phyloP scores from a whole-genome alignment of 53 echinoderm and acorn worm genomes.

The Arbacia lixula region DNA sequence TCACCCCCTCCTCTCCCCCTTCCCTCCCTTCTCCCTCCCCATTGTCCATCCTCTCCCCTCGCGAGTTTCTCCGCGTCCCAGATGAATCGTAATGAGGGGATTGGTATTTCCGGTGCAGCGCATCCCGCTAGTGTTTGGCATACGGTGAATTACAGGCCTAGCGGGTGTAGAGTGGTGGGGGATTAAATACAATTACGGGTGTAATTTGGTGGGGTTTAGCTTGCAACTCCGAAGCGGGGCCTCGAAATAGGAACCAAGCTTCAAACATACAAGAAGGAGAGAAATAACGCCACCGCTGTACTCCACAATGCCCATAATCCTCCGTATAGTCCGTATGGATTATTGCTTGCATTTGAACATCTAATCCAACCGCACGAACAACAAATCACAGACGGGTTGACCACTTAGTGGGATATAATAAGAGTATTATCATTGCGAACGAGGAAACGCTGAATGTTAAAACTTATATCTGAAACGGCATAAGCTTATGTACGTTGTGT shows the following conservation, averaged over 20 bases:
- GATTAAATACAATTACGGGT: constrained; percentile 46
- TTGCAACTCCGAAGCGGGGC: constrained; percentile 19
- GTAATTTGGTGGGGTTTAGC: constrained; percentile 39
- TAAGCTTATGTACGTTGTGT: no score
- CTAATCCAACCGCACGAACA: no score
- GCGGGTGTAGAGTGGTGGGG: constrained; percentile 35
- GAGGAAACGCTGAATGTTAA: no score
- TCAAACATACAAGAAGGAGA: no score
- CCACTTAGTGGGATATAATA: no score
- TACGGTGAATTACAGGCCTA: constrained; percentile 23
- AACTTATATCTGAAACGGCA: no score
- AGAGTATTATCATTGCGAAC: no score
- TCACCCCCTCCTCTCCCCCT: neutral
- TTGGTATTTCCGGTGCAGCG: constrained; percentile 31
- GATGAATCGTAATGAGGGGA: constrained; percentile 2
- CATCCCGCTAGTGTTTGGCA: constrained; percentile 20
- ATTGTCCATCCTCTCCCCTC: neutral
- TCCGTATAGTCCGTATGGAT: no score
- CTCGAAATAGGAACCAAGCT: constrained; percentile 1
- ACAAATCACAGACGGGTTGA: no score
- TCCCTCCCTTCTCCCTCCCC: neutral
- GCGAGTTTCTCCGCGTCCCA: neutral
- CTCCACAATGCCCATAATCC: no score
- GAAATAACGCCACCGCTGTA: no score
- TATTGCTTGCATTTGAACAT: no score